phyloP scores from a whole-genome alignment of 2,797 vertebrate species.

The Notamacropus eugenii region DNA sequence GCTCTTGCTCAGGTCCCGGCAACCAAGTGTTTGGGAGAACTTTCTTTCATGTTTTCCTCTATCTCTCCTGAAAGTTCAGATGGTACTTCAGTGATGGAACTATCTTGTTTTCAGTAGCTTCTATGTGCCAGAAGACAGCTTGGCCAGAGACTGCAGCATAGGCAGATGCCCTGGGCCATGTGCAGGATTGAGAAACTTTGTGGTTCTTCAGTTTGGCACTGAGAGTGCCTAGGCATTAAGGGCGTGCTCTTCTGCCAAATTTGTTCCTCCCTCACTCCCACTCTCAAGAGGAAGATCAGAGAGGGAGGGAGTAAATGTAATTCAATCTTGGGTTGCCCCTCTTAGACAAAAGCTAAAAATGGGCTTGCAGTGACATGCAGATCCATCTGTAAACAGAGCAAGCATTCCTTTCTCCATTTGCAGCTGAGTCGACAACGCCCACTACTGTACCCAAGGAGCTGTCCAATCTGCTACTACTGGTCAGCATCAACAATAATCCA shows the following conservation, averaged over 20 bases:
- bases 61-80: neutral
- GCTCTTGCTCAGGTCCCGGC: neutral
- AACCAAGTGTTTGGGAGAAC: neutral
- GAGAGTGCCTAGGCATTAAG: slow-evolving; percentile 62
- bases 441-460: slow-evolving; percentile 13
- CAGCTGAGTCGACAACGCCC: slow-evolving; percentile 61
- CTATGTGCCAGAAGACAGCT: slow-evolving; percentile 66
- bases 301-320: slow-evolving; percentile 73
- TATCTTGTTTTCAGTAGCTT: slow-evolving; percentile 56
- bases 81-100: slow-evolving; percentile 50
- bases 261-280: slow-evolving; percentile 62
- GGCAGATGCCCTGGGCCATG: slow-evolving; percentile 70
- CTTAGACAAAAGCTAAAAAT: slow-evolving; percentile 64
- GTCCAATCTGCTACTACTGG: slow-evolving; percentile 39
- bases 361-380: slow-evolving; percentile 61
- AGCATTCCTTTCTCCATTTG: slow-evolving; percentile 34
- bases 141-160: slow-evolving; percentile 59
- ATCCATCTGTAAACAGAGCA: slow-evolving; percentile 50
- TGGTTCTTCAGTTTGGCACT: slow-evolving; percentile 46
- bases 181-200: slow-evolving; percentile 65
- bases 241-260: slow-evolving; percentile 63
- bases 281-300: slow-evolving; percentile 61
- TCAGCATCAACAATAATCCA: slow-evolving; percentile 37
- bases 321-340: slow-evolving; percentile 69
- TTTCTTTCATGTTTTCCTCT: neutral